Percentiles rank a stretch among this genome's conserved stretches.
phyloP scores from a whole-genome alignment of 1,140 invertebrate species.

The Drosophila parvula region DNA sequence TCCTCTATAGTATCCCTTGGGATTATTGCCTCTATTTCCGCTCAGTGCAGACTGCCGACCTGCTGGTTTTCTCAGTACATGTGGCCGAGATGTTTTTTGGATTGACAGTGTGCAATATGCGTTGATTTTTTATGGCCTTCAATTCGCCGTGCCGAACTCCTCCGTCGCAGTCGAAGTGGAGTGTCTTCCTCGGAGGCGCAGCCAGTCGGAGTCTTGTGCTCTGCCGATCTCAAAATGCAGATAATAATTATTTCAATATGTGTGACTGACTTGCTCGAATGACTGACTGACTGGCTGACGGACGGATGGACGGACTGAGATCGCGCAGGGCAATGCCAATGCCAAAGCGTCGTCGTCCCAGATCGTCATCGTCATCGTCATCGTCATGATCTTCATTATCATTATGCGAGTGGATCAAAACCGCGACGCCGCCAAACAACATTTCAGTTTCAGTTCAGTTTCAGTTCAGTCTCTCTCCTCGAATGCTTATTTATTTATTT shows the following conservation, averaged over 20 bases:
- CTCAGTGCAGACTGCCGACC: neutral
- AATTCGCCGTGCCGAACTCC: slow-evolving; percentile 61
- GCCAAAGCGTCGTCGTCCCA: slow-evolving; percentile 56
- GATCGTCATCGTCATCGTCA: slow-evolving; percentile 40
- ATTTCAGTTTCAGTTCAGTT: slow-evolving; percentile 26
- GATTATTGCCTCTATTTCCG: neutral
- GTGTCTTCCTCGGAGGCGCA: slow-evolving; percentile 21
- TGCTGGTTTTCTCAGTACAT: slow-evolving; percentile 16
- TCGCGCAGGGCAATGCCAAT: slow-evolving; percentile 65
- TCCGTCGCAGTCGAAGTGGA: slow-evolving; percentile 21
- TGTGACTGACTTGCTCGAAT: slow-evolving; percentile 74
- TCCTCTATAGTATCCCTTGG: neutral
- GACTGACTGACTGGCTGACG: slow-evolving; percentile 48
- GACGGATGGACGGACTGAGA: slow-evolving; percentile 2
- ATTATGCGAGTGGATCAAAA: slow-evolving; percentile 79
- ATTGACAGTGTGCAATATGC: slow-evolving; percentile 83
- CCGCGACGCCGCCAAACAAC: slow-evolving; percentile 67
- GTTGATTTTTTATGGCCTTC: slow-evolving; percentile 84
- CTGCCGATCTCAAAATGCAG: slow-evolving; percentile 81
- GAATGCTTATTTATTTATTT: slow-evolving; percentile 23
- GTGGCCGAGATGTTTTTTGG: slow-evolving; percentile 23
- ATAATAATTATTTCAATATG: slow-evolving; percentile 84
- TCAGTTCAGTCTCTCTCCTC: neutral
- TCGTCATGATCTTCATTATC: slow-evolving; percentile 79
- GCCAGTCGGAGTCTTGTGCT: slow-evolving; percentile 48